Conservation (phyloP, 1,140 invertebrate species). For the Tetranychus cinnabarinus region DNA sequence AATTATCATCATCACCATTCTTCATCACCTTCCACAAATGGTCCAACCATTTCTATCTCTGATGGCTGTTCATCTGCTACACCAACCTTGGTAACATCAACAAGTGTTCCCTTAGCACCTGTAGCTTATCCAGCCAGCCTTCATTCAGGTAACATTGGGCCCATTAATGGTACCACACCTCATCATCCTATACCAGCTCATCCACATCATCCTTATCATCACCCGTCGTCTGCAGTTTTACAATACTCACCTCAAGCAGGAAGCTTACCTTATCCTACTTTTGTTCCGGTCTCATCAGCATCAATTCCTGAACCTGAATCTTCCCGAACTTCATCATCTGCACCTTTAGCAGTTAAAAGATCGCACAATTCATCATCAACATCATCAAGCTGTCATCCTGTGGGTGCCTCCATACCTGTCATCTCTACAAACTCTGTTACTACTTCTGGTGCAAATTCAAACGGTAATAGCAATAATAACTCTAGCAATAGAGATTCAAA, state of each 20-base stretch:
- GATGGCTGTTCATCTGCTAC: too few relatives aligned
- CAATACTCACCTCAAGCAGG: conserved; percentile 10
- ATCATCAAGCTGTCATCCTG: background rate
- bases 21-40: too few relatives aligned
- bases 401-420: too few relatives aligned
- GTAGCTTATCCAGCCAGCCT: too few relatives aligned
- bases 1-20: too few relatives aligned
- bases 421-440: too few relatives aligned
- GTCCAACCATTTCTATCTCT: too few relatives aligned
- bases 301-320: background rate
- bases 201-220: background rate
- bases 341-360: too few relatives aligned
- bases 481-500: background rate
- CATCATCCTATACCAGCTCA: background rate
- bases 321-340: background rate
- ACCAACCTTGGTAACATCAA: too few relatives aligned
- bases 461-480: background rate
- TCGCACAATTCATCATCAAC: background rate
- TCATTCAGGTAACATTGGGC: too few relatives aligned
- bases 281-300: background rate
- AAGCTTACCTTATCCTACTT: conserved; percentile 5
- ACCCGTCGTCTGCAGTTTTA: background rate
- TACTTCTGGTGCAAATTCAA: background rate
- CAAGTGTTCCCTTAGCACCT: too few relatives aligned
- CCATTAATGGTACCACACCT: background rate